Percentiles rank a stretch among this genome's conserved stretches.
Conservation (phyloP, 2,797 vertebrate genomes). For the Anas georgica region DNA sequence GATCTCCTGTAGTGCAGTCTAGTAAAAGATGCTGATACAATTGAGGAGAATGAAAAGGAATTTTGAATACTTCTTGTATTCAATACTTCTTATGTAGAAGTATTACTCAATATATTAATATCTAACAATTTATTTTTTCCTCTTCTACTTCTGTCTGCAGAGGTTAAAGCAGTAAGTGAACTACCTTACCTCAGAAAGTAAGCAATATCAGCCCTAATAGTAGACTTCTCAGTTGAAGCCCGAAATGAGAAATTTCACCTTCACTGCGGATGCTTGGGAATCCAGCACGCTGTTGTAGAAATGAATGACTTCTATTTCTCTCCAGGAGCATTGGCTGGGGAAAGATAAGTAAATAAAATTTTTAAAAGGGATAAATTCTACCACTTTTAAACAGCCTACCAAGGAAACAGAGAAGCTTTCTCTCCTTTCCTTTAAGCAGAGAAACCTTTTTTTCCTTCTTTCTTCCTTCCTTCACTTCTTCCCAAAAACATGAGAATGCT, state of each 20-base stretch:
- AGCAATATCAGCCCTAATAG: background rate
- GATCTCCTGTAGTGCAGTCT: background rate
- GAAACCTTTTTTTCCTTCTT: background rate
- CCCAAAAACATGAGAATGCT: background rate
- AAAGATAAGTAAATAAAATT: background rate
- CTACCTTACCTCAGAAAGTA: background rate
- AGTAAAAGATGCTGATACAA: background rate
- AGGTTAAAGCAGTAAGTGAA: background rate
- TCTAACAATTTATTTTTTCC: background rate
- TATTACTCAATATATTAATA: background rate
- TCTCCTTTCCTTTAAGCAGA: background rate
- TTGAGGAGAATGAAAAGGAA: background rate
- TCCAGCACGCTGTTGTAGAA: background rate
- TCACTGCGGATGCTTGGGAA: background rate
- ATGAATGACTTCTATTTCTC: background rate
- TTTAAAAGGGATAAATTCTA: background rate
- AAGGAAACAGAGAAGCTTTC: background rate
- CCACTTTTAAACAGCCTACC: background rate
- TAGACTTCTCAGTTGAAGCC: background rate
- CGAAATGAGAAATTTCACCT: background rate
- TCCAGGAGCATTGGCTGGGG: background rate
- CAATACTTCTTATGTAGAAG: background rate
- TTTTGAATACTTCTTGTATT: background rate
- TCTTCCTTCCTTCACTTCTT: background rate
- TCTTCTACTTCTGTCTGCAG: background rate